Evolutionary conservation across 2,888 invertebrate genomes (phyloP).

Genomic region (Chloroclystis v-ata): DNA sequence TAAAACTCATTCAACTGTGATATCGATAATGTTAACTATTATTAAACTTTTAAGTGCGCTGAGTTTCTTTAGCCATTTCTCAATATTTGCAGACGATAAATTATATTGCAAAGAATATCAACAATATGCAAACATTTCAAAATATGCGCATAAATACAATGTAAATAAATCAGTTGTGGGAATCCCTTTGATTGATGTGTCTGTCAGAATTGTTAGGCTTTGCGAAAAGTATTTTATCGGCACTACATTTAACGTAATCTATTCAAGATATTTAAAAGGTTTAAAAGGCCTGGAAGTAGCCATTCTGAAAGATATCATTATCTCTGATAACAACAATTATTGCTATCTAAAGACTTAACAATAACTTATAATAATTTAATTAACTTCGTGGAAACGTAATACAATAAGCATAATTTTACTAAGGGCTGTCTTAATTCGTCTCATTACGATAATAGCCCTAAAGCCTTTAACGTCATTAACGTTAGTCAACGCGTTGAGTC

Average conservation of each 20-base stretch:
- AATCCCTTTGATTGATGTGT: no score
- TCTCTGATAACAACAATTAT: no score
- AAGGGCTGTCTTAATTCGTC: background rate
- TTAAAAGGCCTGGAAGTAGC: no score
- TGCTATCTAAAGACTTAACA: no score
- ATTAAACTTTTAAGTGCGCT: constrained; percentile 23
- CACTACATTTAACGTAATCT: no score
- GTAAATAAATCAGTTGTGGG: background rate
- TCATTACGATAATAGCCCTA: constrained; percentile 3
- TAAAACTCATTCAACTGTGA: constrained; percentile 57
- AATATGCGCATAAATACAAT: constrained; percentile 14
- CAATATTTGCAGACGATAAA: constrained; percentile 31
- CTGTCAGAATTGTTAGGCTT: no score
- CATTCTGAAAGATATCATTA: no score
- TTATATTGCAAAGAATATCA: constrained; percentile 26
- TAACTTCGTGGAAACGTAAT: background rate
- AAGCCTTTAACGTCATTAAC: constrained; percentile 10
- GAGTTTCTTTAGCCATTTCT: constrained; percentile 21
- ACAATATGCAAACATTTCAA: constrained; percentile 21
- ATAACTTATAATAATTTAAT: no score
- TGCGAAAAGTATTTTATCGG: no score
- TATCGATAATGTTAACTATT: constrained; percentile 66
- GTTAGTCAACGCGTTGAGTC: constrained; percentile 37
- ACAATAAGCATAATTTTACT: background rate
- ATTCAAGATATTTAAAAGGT: no score